Evolutionary conservation across 2,888 invertebrate genomes (phyloP).

Genomic region (Metalampra italica): DNA sequence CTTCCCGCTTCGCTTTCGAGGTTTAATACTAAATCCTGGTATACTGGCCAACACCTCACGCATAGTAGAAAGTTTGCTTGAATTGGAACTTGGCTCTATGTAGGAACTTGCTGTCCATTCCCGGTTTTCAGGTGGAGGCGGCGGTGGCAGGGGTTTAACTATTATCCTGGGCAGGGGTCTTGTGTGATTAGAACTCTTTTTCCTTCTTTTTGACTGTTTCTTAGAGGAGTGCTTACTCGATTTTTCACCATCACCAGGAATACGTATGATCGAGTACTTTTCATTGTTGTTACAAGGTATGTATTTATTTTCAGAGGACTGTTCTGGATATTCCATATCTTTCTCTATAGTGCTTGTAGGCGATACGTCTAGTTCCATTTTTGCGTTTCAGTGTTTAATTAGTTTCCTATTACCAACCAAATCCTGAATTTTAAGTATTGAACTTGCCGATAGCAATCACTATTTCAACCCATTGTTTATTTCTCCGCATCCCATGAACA

Average conservation of each 20-base stretch:
- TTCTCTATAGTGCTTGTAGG: constrained; percentile 44
- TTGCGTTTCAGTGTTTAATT: constrained; percentile 21
- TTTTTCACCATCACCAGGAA: constrained; percentile 72
- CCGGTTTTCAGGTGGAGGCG: constrained; percentile 70
- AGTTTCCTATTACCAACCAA: constrained; percentile 27
- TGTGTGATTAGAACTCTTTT: constrained; percentile 86
- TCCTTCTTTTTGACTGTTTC: constrained; percentile 83
- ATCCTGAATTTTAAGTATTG: constrained; percentile 39
- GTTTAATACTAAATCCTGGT: constrained; percentile 92
- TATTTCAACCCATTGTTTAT: constrained; percentile 71
- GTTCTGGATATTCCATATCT: constrained; percentile 62
- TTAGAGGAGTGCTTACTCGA: constrained; percentile 88
- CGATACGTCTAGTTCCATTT: constrained; percentile 67
- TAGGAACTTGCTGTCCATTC: constrained; percentile 70
- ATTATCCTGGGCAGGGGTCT: constrained; percentile 86
- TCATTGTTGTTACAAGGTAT: constrained; percentile 59
- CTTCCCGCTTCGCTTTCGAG: constrained; percentile 87
- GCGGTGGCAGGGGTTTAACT: constrained; percentile 88
- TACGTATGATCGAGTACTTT: constrained; percentile 65
- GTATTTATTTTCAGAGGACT: constrained; percentile 61
- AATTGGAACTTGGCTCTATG: constrained; percentile 45
- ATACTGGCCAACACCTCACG: constrained; percentile 92
- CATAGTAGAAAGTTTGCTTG: constrained; percentile 85
- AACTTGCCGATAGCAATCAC: constrained; percentile 60
- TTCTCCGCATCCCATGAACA: constrained; percentile 26